Conservation (phyloP, 2,113 vertebrate genomes). For the Cygnus atratus region DNA sequence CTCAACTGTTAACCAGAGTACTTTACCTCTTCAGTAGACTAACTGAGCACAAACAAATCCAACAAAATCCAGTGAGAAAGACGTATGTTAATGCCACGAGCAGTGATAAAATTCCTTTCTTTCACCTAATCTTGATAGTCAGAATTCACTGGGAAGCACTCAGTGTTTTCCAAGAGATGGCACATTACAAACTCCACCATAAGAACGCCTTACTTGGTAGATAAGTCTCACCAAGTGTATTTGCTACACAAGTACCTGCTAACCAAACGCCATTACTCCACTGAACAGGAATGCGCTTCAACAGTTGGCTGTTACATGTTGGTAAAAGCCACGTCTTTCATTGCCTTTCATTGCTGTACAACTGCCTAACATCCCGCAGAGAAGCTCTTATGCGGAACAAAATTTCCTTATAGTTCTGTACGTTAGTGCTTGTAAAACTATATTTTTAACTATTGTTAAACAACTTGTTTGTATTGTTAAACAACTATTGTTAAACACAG, state of each 20-base stretch:
- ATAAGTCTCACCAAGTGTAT: not conserved
- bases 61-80: not conserved
- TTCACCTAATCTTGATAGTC: not conserved
- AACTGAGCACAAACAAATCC: not conserved
- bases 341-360: not conserved
- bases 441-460: not conserved
- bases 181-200: not conserved
- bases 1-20: not conserved
- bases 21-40: not conserved
- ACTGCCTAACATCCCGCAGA: not conserved
- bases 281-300: not conserved
- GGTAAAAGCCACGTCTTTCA: not conserved
- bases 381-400: not conserved
- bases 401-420: not conserved
- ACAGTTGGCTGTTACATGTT: not conserved
- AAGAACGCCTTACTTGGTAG: not conserved
- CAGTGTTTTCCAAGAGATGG: not conserved
- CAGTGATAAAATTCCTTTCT: not conserved
- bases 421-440: not conserved
- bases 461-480: too few species aligned
- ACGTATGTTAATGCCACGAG: not conserved
- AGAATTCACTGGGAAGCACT: not conserved
- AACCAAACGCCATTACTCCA: not conserved
- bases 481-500: not conserved
- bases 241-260: not conserved